These are phyloP conservation scores for Dendronephthya gigantea DNA, from an alignment of 64 coral and sea anemone species.

Conservation along the genomic window DNA sequence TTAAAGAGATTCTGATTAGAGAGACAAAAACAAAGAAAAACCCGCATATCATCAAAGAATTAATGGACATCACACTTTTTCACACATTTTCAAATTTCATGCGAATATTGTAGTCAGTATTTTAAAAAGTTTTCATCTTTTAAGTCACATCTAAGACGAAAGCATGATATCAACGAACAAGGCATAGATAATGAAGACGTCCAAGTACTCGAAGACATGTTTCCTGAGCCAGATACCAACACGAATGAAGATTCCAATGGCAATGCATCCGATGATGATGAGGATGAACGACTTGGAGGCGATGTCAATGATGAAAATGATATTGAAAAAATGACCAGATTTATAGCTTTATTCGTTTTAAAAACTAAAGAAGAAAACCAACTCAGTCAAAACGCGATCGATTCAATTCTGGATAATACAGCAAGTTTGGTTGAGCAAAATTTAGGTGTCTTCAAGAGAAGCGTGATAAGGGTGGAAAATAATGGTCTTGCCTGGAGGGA, in stretches of 20 bases:
- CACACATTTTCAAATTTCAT: neutral
- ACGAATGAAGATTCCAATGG: neutral
- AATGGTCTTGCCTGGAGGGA: neutral
- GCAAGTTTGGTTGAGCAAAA: neutral
- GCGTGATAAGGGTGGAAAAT: neutral
- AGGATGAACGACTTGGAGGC: neutral
- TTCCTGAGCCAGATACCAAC: neutral
- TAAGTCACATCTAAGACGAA: neutral
- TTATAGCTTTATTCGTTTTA: neutral
- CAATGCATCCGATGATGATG: neutral
- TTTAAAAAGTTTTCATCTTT: neutral
- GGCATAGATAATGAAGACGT: neutral
- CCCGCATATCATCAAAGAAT: too few relatives aligned
- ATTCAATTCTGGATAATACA: neutral
- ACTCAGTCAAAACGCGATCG: neutral
- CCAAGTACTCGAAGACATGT: neutral
- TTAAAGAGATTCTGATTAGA: too few relatives aligned
- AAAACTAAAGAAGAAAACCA: constrained; percentile 2
- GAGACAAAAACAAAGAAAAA: too few relatives aligned
- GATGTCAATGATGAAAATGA: neutral
- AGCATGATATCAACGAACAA: neutral
- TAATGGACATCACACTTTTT: too few relatives aligned
- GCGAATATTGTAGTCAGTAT: neutral
- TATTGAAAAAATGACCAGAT: neutral
- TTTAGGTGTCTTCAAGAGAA: neutral